Evolutionary conservation across 2,797 vertebrate species (phyloP).

Genomic region (Alcedo atthis): DNA sequence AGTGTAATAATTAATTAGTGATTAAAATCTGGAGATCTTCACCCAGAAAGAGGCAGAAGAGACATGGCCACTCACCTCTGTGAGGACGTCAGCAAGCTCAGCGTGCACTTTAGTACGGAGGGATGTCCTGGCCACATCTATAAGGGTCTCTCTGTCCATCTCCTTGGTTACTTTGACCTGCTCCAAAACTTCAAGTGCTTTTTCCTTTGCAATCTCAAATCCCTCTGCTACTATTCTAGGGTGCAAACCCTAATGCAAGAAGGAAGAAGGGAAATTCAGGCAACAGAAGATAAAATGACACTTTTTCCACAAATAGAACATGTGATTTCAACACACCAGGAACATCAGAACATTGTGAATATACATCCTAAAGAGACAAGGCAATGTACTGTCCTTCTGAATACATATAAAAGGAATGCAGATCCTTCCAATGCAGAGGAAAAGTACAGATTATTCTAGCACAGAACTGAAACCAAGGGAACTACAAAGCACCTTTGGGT

Average conservation of each 20-base stretch:
- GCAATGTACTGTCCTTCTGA: constrained; percentile 87
- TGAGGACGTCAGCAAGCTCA: constrained; percentile 93
- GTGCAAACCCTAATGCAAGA: constrained; percentile 87
- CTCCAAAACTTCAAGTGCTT: constrained; percentile 89
- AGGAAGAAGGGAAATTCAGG: background rate
- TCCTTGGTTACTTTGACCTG: constrained; percentile 87
- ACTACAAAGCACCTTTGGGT: constrained; percentile 84
- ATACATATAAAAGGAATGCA: constrained; percentile 84
- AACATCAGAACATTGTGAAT: rapidly evolving
- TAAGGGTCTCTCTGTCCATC: constrained; percentile 91
- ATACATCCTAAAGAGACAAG: rapidly evolving
- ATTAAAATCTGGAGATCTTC: background rate
- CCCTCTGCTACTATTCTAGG: constrained; percentile 95
- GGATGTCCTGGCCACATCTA: constrained; percentile 92
- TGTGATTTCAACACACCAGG: rapidly evolving
- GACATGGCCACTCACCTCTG: constrained; percentile 83
- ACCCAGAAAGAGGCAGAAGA: background rate
- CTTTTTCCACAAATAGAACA: background rate
- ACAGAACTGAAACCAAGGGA: constrained; percentile 84
- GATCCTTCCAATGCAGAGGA: constrained; percentile 88
- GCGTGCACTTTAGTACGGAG: constrained; percentile 94
- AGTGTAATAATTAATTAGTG: background rate
- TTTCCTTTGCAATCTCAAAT: constrained; percentile 94
- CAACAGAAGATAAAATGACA: rapidly evolving
- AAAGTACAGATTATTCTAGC: constrained; percentile 88